phyloP scores from a whole-genome alignment of 2,888 invertebrate genomes.

The Parthenolecanium corni region DNA sequence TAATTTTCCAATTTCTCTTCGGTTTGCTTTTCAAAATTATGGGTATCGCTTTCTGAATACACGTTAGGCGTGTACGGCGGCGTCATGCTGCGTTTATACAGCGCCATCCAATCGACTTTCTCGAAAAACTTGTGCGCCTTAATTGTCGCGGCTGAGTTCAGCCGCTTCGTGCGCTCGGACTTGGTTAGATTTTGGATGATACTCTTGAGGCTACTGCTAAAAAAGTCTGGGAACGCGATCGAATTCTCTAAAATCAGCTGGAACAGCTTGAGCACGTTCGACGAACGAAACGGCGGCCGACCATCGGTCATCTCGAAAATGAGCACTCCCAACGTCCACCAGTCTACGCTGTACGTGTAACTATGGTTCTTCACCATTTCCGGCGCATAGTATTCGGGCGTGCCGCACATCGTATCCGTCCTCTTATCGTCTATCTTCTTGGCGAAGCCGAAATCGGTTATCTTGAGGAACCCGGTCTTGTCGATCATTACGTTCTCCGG shows the following conservation, averaged over 20 bases:
- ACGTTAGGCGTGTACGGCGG: background rate
- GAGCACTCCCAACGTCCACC: conserved; percentile 16
- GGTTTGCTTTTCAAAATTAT: conserved; percentile 2
- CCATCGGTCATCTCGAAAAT: conserved; percentile 8
- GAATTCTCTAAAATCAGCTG: background rate
- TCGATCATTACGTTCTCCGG: conserved; percentile 15
- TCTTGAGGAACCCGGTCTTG: background rate
- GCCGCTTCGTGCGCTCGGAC: background rate
- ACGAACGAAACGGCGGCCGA: conserved; percentile 4
- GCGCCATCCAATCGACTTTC: background rate
- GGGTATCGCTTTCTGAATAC: conserved; percentile 5
- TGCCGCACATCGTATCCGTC: conserved; percentile 21
- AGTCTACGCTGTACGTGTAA: conserved; percentile 12
- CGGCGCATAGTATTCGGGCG: conserved; percentile 16
- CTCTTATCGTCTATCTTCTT: conserved; percentile 15
- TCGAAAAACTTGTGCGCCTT: background rate
- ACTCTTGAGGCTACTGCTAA: background rate
- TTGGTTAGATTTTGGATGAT: background rate
- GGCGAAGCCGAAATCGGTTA: conserved; percentile 13
- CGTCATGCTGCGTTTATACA: background rate
- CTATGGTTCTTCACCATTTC: conserved; percentile 3
- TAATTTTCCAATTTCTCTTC: background rate
- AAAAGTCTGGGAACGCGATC: background rate
- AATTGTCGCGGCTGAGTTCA: background rate
- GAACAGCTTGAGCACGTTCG: background rate